Base-by-base conservation (phyloP, 2,888 invertebrate genomes). In the Achlya flavicornis region DNA sequence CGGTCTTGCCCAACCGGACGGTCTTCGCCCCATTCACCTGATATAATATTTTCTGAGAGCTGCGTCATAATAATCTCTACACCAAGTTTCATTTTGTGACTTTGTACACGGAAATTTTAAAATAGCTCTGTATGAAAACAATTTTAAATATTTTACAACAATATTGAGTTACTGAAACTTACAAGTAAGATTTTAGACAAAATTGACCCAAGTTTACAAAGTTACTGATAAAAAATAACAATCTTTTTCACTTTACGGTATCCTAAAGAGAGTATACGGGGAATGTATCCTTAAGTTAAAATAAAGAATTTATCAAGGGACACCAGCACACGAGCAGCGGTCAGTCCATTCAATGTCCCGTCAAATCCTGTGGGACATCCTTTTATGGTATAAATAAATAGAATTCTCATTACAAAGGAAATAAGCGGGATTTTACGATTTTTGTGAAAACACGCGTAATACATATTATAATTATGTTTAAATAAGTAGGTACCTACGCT, bases 291-390 rank as follows among this genome's bases (percentile, higher is more conserved):
- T 71, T 67, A 71, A 72, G 74, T 76, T 70, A 71, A 63, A 73
- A 84, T 87, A 86, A 87, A 86, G 85, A 83, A 88, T 86, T 80
- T 87, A 87, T 86, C 83, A 85, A 80, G 85, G 82, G 79, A 35
- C 63, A 62, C 58, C 63, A 63, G 65, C 12, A 58, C 64, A 74
- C 66, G 61, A 62, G 64, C 61, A 63, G 68, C 75, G 81, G 82
- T 76, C 81, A 77, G 73, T 71, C 75, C 74, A 66, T 65, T 41
- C 61, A 62, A 70, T 66, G 74, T 75, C 76, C 73, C 71, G 57
- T 62, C 63, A 43, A 58, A 66, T 80, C 86, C 78, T 72, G 14
- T 16, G 85, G 84, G 87, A 83, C 74, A 62, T 60, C 70, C 63
- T 72, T 79, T 80, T 79, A 78, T 76, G 73, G 73, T 66, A 73